Percentiles rank a stretch among this genome's conserved stretches.
Conservation (phyloP, 1,140 invertebrate species). For the Grapholita molesta region DNA sequence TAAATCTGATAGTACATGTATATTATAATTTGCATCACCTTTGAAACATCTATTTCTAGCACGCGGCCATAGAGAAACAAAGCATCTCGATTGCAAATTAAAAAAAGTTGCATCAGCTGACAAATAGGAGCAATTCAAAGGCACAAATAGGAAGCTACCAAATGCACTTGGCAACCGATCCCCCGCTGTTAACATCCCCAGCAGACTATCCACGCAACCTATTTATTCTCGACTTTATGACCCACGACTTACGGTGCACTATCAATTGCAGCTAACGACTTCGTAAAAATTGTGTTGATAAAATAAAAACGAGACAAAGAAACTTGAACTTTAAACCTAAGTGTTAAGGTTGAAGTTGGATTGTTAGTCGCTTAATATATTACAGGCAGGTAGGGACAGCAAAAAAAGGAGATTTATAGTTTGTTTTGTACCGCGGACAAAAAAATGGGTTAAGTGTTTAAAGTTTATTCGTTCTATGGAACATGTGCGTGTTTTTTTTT, state of each 20-base stretch:
- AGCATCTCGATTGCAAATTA: background rate
- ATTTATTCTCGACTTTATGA: background rate
- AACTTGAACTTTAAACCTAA: background rate
- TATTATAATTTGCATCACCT: no score
- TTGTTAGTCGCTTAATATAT: background rate
- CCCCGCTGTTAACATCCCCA: constrained; percentile 3
- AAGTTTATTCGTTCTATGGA: constrained; percentile 11
- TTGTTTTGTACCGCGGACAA: constrained; percentile 19
- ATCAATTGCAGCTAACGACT: background rate
- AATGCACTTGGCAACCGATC: constrained; percentile 16
- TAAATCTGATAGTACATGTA: no score
- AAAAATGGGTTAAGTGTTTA: constrained; percentile 26
- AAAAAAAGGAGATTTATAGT: constrained; percentile 24
- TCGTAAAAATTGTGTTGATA: background rate
- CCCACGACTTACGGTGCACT: background rate
- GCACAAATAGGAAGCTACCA: background rate
- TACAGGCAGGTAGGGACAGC: constrained; percentile 11
- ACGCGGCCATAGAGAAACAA: background rate
- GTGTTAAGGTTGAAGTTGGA: background rate
- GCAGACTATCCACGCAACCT: background rate
- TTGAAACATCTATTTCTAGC: no score
- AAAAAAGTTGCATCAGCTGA: background rate
- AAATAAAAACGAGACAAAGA: background rate
- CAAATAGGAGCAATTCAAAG: background rate
- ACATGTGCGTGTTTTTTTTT: constrained; percentile 22